Evolutionary conservation across 2,888 invertebrate genomes (phyloP), one percentile per base, ranked within the genome.

Genomic region (Thumatha senex): DNA sequence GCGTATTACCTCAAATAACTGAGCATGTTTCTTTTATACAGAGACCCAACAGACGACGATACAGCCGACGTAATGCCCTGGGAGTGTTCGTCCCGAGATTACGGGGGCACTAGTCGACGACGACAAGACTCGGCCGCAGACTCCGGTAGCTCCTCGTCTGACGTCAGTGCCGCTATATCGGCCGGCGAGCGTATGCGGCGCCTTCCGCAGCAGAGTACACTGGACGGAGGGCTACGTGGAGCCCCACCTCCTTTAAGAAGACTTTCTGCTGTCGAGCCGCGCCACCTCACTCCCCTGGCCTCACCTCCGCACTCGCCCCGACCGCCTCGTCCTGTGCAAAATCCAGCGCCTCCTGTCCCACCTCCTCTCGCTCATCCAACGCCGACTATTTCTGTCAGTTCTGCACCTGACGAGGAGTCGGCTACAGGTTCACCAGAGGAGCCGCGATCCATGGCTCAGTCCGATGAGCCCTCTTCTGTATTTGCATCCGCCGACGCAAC

Each of bases 121-220:
- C 91, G 95, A 24, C 95, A 95, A 76, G 95, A 95, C 80, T 95
- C 95, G 4, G 87, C 93, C 11, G 83, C 95, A 40, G 95, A 95
- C 80, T 95, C 95, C 12, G 95, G 94, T 72, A 94, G 94, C 74
- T 95, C 95, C n/a, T 95, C 95, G 10, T 95, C 96, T 14, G 96
- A 96, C 78, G 93, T 95, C 57, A 95, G 95, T 76, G 76, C 86
- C 2, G 91, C 93, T 42, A 85, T 63, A 92, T 94, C 58, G 2
- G 88, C 92, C 40, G 55, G 93, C 92, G 76, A 94, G 63, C 88
- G 95, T 66, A 92, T 93, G 65, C 93, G 95, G 54, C 93, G 94
- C 35, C 86, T 95, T 56, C 93, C 93, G 45, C 94, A 95, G 67
- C 95, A 94, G 82, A 94, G 93, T 80, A 95, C 94, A 39, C 85